phyloP scores from a whole-genome alignment of 2,797 vertebrate species.

The Lindbergichthys nudifrons region DNA sequence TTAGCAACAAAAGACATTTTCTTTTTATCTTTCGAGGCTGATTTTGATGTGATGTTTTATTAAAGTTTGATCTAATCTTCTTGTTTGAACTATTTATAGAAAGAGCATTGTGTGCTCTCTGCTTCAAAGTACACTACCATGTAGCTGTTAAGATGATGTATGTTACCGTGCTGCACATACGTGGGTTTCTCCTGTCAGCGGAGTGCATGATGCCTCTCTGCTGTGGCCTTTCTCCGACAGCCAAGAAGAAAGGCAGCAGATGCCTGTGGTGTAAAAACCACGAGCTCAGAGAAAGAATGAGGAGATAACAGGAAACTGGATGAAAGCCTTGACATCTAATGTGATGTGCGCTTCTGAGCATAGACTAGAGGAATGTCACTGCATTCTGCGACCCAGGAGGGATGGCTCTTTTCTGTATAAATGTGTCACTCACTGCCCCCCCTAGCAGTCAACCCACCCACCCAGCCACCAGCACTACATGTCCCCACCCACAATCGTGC shows the following conservation, averaged over 20 bases:
- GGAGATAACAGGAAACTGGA: conserved; percentile 17
- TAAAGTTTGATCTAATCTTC: conserved; percentile 38
- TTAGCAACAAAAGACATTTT: conserved; percentile 19
- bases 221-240: conserved; percentile 23
- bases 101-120: conserved; percentile 29
- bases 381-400: conserved; percentile 39
- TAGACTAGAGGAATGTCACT: conserved; percentile 49
- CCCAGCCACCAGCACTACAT: conserved; percentile 43
- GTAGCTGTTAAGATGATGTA: conserved; percentile 16
- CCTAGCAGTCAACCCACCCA: conserved; percentile 28
- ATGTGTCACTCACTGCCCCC: conserved; percentile 52
- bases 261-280: conserved; percentile 22
- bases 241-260: conserved; percentile 21
- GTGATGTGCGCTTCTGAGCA: conserved; percentile 27
- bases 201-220: background rate
- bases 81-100: conserved; percentile 65
- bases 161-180: conserved; percentile 21
- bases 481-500: conserved; percentile 67
- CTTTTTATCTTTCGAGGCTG: conserved; percentile 14
- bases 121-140: conserved; percentile 44
- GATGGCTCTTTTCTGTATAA: conserved; percentile 35
- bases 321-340: conserved; percentile 37
- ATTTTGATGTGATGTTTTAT: conserved; percentile 16
- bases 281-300: conserved; percentile 8
- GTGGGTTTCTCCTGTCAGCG: conserved; percentile 24